Conservation (phyloP, 1,140 invertebrate species). For the Bilobella aurantiaca region DNA sequence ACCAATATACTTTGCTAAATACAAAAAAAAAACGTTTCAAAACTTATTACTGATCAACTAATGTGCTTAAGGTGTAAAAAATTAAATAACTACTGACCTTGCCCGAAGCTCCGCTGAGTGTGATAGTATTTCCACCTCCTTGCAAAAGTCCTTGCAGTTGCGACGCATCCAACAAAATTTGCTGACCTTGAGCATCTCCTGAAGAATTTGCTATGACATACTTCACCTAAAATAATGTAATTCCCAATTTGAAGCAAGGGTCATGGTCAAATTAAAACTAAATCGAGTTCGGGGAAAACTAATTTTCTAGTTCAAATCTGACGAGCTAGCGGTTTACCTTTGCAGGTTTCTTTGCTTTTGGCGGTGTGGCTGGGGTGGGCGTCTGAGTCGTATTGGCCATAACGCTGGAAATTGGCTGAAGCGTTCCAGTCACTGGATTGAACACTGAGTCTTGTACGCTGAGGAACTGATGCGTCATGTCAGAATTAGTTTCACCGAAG, state of each 20-base stretch:
- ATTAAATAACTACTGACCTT: constrained; percentile 25
- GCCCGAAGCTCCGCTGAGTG: constrained; percentile 21
- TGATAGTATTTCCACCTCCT: constrained; percentile 23
- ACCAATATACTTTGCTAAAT: constrained; percentile 26
- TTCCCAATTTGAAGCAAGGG: no score
- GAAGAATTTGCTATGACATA: constrained; percentile 26
- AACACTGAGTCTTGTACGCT: constrained; percentile 32
- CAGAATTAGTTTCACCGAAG: not conserved
- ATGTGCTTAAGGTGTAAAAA: no score
- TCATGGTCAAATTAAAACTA: no score
- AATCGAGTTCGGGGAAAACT: no score
- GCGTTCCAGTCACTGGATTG: constrained; percentile 32
- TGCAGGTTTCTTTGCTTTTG: not conserved
- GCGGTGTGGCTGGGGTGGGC: not conserved
- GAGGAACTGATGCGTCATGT: constrained; percentile 26
- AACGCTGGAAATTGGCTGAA: constrained; percentile 28
- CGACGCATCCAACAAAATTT: constrained; percentile 28
- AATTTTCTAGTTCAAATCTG: no score
- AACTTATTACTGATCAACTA: not conserved
- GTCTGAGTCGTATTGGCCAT: not conserved
- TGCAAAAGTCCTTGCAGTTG: constrained; percentile 28
- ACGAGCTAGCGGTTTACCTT: no score
- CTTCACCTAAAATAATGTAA: constrained; percentile 21
- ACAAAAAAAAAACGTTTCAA: constrained; percentile 3
- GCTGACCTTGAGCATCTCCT: constrained; percentile 20